These are phyloP conservation scores for rat (Rattus norvegicus) DNA, from an alignment of 2,113 vertebrate genomes.

Conservation along the genomic window GRCr8 NC_086025.1:118944501-118945000, in stretches of 20 bases:
- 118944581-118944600: not conserved
- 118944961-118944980: not conserved
- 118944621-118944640: not conserved
- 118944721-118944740: fast-evolving
- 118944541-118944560: not conserved
- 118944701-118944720: fast-evolving
- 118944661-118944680: not conserved
- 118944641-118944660: not conserved
- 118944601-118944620: not conserved
- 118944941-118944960: not conserved
- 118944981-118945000: not conserved
- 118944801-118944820: not conserved
- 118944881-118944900: not conserved
- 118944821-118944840: fast-evolving
- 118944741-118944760: not conserved
- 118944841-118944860: fast-evolving
- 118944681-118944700: fast-evolving
- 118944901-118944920: not conserved
- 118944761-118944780: not conserved
- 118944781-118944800: fast-evolving
- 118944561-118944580: not conserved
- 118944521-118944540: not conserved
- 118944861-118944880: not conserved
- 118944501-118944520: too few species aligned
- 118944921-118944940: not conserved